A percentile compares a stretch with the other conserved stretches of the same genome.
phyloP scores from a whole-genome alignment of 2,113 vertebrate genomes.

The Pristiophorus japonicus region DNA sequence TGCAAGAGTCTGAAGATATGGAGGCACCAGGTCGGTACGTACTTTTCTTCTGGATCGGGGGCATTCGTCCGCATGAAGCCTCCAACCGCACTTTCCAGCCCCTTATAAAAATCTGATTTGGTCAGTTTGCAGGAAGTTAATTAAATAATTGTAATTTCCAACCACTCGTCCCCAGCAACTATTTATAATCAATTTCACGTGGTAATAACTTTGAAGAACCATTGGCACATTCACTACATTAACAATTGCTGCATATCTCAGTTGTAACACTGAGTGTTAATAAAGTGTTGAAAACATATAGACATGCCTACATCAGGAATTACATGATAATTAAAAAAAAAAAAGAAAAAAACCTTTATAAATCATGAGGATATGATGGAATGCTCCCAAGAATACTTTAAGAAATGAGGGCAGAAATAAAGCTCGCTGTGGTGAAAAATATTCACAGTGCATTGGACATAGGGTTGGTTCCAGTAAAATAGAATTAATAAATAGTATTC shows the following conservation, averaged over 20 bases:
- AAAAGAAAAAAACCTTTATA: slow-evolving; percentile 1
- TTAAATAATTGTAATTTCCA: slow-evolving; percentile 8
- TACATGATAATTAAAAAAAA: slow-evolving; percentile 13
- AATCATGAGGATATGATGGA: neutral
- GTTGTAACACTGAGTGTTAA: neutral
- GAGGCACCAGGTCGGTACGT: too few species aligned
- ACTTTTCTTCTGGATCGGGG: too few species aligned
- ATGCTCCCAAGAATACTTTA: neutral
- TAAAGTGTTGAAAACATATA: neutral
- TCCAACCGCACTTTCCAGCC: neutral
- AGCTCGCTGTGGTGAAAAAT: neutral
- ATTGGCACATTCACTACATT: neutral
- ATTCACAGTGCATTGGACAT: neutral
- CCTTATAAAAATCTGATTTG: neutral
- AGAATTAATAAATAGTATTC: slow-evolving; percentile 29
- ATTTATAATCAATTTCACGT: neutral
- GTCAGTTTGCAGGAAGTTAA: slow-evolving; percentile 1
- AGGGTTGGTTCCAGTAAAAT: neutral
- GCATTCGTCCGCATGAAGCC: too few species aligned
- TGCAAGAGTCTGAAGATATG: too few species aligned
- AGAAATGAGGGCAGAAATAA: neutral
- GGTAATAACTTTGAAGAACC: neutral
- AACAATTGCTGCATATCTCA: too few species aligned
- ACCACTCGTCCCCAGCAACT: neutral
- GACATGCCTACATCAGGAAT: slow-evolving; percentile 22